phyloP scores from a whole-genome alignment of 2,797 vertebrate species.

The Diceros bicornis region DNA sequence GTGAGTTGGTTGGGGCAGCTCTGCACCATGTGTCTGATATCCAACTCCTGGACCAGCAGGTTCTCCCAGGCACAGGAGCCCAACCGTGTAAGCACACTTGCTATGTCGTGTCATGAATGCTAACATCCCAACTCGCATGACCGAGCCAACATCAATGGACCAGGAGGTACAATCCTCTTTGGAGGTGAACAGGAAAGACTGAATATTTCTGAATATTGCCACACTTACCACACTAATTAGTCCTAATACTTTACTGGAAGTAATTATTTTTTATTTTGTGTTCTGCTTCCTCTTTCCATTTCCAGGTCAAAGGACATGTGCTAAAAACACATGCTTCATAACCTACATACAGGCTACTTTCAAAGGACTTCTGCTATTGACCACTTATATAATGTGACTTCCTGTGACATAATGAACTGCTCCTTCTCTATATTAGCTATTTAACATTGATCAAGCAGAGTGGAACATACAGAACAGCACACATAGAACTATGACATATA shows the following conservation, averaged over 20 bases:
- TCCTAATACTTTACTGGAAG: neutral
- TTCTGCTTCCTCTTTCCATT: neutral
- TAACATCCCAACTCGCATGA: neutral
- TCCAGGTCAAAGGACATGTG: neutral
- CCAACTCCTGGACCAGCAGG: neutral
- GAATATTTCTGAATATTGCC: neutral
- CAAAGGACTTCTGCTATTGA: neutral
- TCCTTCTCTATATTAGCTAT: neutral
- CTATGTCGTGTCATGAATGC: neutral
- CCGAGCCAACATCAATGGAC: neutral
- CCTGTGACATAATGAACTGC: neutral
- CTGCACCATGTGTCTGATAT: too few relatives aligned
- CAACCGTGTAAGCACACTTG: too few relatives aligned
- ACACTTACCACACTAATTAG: neutral
- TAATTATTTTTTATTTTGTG: neutral
- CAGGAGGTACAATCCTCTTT: neutral
- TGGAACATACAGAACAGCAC: neutral
- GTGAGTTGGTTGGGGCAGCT: too few relatives aligned
- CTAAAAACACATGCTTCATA: neutral
- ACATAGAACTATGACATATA: too few relatives aligned
- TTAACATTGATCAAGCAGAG: neutral
- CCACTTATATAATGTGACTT: neutral
- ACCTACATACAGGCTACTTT: neutral
- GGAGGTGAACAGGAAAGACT: neutral
- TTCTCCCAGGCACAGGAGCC: neutral